phyloP scores from a whole-genome alignment of 1,140 invertebrate genomes.

The Drosophila melanogaster region Release_6_plus_ISO1_MT NT_033779.5:2480001-2480500 shows the following conservation, averaged over 20 bases:
- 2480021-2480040: too few species aligned
- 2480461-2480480: conserved; percentile 73
- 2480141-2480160: neutral
- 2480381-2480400: conserved; percentile 82
- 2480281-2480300: conserved; percentile 75
- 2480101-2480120: too few species aligned
- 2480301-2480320: conserved; percentile 31
- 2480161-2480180: neutral
- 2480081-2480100: too few species aligned
- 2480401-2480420: conserved; percentile 81
- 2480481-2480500: conserved; percentile 73
- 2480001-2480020: too few species aligned
- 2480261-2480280: conserved; percentile 70
- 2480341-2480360: conserved; percentile 44
- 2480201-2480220: conserved; percentile 47
- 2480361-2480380: conserved; percentile 81
- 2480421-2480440: conserved; percentile 21
- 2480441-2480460: conserved; percentile 51
- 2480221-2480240: conserved; percentile 80
- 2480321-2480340: conserved; percentile 56
- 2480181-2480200: neutral
- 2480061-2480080: too few species aligned
- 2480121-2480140: too few species aligned
- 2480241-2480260: conserved; percentile 75
- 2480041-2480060: too few species aligned